Conservation (phyloP, 2,113 vertebrate species). For the Malurus cyaneus region DNA sequence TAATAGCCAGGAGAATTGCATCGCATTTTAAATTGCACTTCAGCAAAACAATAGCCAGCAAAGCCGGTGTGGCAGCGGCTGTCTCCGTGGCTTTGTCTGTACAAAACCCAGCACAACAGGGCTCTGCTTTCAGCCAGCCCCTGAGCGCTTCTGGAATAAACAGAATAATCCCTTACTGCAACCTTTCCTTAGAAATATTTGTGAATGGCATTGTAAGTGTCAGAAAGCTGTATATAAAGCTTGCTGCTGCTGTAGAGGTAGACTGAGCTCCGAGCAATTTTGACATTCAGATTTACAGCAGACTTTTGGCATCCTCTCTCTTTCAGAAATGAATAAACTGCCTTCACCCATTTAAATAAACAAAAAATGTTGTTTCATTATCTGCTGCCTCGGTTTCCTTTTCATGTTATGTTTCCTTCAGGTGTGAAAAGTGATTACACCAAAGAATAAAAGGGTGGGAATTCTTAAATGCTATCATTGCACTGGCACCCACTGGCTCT, state of each 20-base stretch:
- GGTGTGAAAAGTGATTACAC: constrained; percentile 19
- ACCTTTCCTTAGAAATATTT: constrained; percentile 55
- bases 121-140: constrained; percentile 24
- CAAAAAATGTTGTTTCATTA: constrained; percentile 52
- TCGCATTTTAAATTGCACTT: constrained; percentile 35
- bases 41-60: constrained; percentile 5
- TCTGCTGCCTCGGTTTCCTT: neutral
- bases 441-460: neutral
- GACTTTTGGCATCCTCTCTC: constrained; percentile 42
- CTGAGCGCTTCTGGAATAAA: constrained; percentile 26
- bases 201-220: constrained; percentile 43
- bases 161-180: constrained; percentile 32
- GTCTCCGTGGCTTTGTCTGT: constrained; percentile 1
- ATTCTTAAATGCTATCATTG: neutral
- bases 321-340: constrained; percentile 42
- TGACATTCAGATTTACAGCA: constrained; percentile 48
- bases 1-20: neutral
- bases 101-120: neutral
- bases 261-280: neutral
- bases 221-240: constrained; percentile 14
- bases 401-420: neutral
- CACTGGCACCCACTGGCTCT: neutral
- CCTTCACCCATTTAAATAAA: constrained; percentile 53
- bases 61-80: neutral
- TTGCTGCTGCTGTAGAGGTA: neutral